Base-by-base conservation (phyloP, 1,140 invertebrate species). In the Mycetomoellerius zeteki region DNA sequence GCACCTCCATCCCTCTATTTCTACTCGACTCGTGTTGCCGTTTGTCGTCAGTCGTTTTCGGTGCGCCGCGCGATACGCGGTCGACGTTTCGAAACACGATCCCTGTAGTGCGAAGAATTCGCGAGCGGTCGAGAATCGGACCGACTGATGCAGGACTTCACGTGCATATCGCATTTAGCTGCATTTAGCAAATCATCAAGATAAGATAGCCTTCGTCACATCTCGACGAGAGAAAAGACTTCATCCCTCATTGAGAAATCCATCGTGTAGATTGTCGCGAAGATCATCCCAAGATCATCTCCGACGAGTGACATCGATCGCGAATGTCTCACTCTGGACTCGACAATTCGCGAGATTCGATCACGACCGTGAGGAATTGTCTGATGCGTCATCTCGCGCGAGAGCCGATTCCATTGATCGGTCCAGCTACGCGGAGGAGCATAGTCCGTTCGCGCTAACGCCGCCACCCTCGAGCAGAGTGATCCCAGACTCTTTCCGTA, bases 41-140 rank as follows among this genome's bases (percentile, higher is more conserved):
- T 50, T 72, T 64, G 67, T 69, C 84, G 62, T 93, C 88, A 94
- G 93, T 94, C 86, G 92, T 88, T 87, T 91, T 82, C 78, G 64
- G 89, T 90, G 87, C 90, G 89, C 88, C 87, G 88, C 12, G 37
- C 43, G 81, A 80, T 58, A n/a, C 54, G 19, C 56, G 52, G 1
- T 10, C n/a, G 21, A 56, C 33, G 69, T 30, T 30, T 16, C 24
- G 21, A 50, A 47, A 75, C 65, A 54, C 33, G 37, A 82, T 81
- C 30, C 19, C 30, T 24, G 24, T 24, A 24, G 60, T 56, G 21
- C 52, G 50, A 69, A 12, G 27, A 6, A 47, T 27, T 56, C 24
- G 30, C 8, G 27, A 30, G 5, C 24, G 4, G 10, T 4, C 33
- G 7, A 16, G 33, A 56, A 14, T 43, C 16, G 7, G 30, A 43